Base-by-base conservation (phyloP, 1,140 invertebrate species). In the Saxidomus purpurata region DNA sequence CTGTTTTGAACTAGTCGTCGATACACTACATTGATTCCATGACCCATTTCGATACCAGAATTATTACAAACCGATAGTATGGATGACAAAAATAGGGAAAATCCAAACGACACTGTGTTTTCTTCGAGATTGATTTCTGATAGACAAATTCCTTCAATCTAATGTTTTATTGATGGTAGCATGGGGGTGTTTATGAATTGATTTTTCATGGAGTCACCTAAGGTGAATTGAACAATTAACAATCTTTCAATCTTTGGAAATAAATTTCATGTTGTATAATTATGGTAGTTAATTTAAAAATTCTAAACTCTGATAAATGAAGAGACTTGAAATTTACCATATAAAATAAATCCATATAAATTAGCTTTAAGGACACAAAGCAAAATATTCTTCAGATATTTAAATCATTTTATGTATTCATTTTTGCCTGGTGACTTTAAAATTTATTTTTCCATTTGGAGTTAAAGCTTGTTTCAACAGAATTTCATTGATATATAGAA, bases 11-110 rank as follows among this genome's bases (percentile, higher is more conserved):
- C 38, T 55, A 28, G 40, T 76, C 19, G 67, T 89, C 87, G 74
- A 89, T 89, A 83, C 36, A 43, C n/a, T 11, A 79, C 84, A 89
- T 89, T 89, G 87, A 89, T 89, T 89, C 15, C 40, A 0, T 79
- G 87, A 89, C 80, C 87, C 79, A 83, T 59, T 63, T 89, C 31
- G n/a, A 0, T 36, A 28, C 25, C 0, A 69, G 49, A 83, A 89
- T 43, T 83, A 59, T 83, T 49, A 84, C 80, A 84, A 89, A 83
- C 80, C 87, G 74, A 89, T 89, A 89, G 40, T 47, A 28, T 61
- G 8, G n/a, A 63, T 81, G 61, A 71, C 59, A 69, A 87, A 61
- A 71, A 25, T 63, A 22, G 36, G 76, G 59, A 80, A 43, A 84
- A 79, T 36, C 82, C 61, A 84, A 67, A 80, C n/a, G 31, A 67